Base-by-base conservation (phyloP, 2,797 vertebrate genomes). In the Novumbra hubbsi region DNA sequence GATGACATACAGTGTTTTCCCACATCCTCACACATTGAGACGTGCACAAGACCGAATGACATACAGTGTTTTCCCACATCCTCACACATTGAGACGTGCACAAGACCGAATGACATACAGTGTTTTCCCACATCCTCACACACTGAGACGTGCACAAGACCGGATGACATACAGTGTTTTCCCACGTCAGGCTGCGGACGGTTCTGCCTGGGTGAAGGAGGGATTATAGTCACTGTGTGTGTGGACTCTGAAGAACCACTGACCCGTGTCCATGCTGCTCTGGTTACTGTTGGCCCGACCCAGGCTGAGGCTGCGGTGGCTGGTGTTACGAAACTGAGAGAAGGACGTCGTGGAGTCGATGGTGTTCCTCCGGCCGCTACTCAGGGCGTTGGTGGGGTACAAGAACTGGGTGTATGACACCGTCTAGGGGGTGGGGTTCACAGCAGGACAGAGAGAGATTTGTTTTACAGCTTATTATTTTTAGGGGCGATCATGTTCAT, bases 321-420 rank as follows among this genome's bases (percentile, higher is more conserved):
- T 98, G 89, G 96, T 92, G 74, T 96, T 97, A 27, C 97, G 96
- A 62, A 95, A 96, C 60, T 98, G 97, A 74, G 95, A 96, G 88
- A 98, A 96, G 83, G 97, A 99, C 1, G 96, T 96, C 15, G 96
- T 97, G 90, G 98, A 99, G 89, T 99, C 98, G 83, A 98, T 96
- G 1, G 97, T 99, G 89, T 98, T 98, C 75, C 98, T 94, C 34
- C 98, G 94, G 11, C 68, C 24, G 32, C 92, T 90, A n/a, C 95
- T 96, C 65, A 99, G 93, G 81, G 94, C 96, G 64, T 99, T 97
- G 48, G 97, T 99, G 78, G 98, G 95, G 85, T 98, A 96, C 8
- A 99, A 92, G 90, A 99, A 97, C 89, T 99, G 98, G 28, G 97
- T 99, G 74, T 99, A 99, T 50, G 97, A 99, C 82, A 99, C 98